Conservation (phyloP, 2,797 vertebrate species). For the Cyclopterus lumpus region DNA sequence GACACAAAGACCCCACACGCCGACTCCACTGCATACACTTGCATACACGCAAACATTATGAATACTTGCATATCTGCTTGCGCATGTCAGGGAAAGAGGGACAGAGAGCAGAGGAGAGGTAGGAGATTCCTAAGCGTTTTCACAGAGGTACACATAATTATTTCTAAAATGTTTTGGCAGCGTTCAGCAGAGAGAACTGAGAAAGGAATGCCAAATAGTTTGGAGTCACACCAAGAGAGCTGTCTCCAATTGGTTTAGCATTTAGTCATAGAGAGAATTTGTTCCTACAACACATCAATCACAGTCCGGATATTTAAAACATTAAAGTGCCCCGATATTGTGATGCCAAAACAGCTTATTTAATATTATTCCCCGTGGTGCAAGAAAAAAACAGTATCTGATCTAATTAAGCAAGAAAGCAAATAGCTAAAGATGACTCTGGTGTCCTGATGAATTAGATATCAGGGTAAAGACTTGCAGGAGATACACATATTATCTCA, state of each 20-base stretch:
- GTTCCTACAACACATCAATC: slow-evolving; percentile 42
- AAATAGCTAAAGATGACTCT: slow-evolving; percentile 39
- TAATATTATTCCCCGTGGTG: slow-evolving; percentile 15
- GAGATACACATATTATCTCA: slow-evolving; percentile 65
- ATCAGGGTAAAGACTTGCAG: slow-evolving; percentile 38
- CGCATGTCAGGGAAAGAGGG: slow-evolving; percentile 19
- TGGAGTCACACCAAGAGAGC: slow-evolving; percentile 73
- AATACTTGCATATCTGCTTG: slow-evolving; percentile 47
- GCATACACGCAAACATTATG: slow-evolving; percentile 67
- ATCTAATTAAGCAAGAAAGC: slow-evolving; percentile 42
- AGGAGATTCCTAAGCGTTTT: slow-evolving; percentile 55
- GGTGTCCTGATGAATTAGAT: slow-evolving; percentile 47
- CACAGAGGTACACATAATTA: slow-evolving; percentile 73
- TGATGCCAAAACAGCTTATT: slow-evolving; percentile 22
- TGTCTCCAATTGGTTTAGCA: slow-evolving; percentile 71
- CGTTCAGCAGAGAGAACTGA: slow-evolving; percentile 48
- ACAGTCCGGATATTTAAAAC: slow-evolving; percentile 46
- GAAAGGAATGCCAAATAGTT: slow-evolving; percentile 80
- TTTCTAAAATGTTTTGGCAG: slow-evolving; percentile 77
- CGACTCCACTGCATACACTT: slow-evolving; percentile 57
- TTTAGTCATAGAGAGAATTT: slow-evolving; percentile 63
- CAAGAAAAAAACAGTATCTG: slow-evolving; percentile 19
- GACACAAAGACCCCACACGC: slow-evolving; percentile 84
- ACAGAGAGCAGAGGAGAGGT: slow-evolving; percentile 14
- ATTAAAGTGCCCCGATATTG: slow-evolving; percentile 38